Percentiles rank a stretch among this genome's conserved stretches.
Evolutionary conservation across 2,888 invertebrate species (phyloP).

Genomic region (Smittia aterrima): DNA sequence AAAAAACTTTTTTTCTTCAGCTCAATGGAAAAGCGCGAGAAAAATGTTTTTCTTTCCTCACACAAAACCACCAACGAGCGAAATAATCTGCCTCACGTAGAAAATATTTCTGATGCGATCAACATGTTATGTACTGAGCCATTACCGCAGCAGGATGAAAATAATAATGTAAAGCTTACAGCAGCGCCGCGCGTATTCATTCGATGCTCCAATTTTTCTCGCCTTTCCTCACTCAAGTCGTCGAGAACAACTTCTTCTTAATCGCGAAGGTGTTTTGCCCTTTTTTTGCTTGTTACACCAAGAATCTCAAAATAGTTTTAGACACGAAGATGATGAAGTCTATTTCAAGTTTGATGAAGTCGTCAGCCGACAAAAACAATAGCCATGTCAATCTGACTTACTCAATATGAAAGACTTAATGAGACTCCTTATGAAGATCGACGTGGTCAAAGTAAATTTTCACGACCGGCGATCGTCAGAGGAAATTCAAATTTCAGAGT

Average conservation of each 20-base stretch:
- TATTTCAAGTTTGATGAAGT: neutral
- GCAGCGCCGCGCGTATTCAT: neutral
- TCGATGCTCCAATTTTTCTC: constrained; percentile 7
- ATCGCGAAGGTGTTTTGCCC: neutral
- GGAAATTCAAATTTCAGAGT: neutral
- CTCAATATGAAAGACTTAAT: too few species aligned
- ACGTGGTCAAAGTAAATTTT: neutral
- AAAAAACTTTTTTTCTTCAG: neutral
- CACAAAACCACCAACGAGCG: neutral
- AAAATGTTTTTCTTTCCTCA: constrained; percentile 11
- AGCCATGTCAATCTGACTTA: too few species aligned
- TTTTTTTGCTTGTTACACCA: neutral
- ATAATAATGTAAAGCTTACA: neutral
- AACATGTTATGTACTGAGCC: neutral
- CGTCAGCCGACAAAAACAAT: neutral
- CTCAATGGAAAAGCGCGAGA: constrained; percentile 16
- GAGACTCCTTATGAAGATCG: too few species aligned
- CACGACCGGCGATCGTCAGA: neutral
- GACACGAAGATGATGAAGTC: too few species aligned
- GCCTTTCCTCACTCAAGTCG: neutral
- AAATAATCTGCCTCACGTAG: neutral
- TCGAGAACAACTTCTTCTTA: neutral
- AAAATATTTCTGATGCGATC: neutral
- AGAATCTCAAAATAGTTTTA: neutral
- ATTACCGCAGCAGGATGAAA: constrained; percentile 2